Evolutionary conservation across 1,140 invertebrate genomes (phyloP).

Genomic region (Bursaphelenchus mucronatus): DNA sequence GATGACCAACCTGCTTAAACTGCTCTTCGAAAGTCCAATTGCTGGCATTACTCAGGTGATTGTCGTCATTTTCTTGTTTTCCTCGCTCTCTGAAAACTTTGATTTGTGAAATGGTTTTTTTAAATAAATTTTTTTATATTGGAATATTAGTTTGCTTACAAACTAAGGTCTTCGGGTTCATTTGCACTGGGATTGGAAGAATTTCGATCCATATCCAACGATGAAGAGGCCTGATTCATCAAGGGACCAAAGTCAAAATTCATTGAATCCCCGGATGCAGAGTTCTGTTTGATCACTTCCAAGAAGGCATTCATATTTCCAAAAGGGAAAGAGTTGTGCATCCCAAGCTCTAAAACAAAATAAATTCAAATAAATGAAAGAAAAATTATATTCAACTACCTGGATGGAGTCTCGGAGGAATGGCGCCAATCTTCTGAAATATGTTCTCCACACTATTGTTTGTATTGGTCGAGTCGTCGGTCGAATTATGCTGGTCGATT

Average conservation of each 20-base stretch:
- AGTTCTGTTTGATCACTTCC: no score
- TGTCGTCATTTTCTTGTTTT: conserved; percentile 2
- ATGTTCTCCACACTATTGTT: conserved; percentile 15
- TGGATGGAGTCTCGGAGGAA: no score
- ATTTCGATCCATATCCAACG: background rate
- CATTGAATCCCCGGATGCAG: no score
- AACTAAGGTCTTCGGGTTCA: conserved; percentile 1
- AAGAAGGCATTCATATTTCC: no score
- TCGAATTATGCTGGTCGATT: background rate
- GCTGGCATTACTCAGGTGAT: conserved; percentile 21
- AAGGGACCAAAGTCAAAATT: no score
- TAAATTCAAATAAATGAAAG: no score
- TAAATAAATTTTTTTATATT: no score
- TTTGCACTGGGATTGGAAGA: background rate
- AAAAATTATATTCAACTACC: no score
- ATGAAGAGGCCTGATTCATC: background rate
- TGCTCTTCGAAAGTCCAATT: conserved; percentile 47
- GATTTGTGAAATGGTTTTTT: no score
- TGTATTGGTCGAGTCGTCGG: conserved; percentile 8
- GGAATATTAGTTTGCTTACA: background rate
- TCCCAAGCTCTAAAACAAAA: no score
- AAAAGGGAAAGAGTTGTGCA: no score
- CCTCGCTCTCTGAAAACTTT: background rate
- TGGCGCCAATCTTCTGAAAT: conserved; percentile 4
- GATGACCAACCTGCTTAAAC: conserved; percentile 39